Conservation (phyloP, 2,113 vertebrate genomes). For the Pachypanchax playfairii region DNA sequence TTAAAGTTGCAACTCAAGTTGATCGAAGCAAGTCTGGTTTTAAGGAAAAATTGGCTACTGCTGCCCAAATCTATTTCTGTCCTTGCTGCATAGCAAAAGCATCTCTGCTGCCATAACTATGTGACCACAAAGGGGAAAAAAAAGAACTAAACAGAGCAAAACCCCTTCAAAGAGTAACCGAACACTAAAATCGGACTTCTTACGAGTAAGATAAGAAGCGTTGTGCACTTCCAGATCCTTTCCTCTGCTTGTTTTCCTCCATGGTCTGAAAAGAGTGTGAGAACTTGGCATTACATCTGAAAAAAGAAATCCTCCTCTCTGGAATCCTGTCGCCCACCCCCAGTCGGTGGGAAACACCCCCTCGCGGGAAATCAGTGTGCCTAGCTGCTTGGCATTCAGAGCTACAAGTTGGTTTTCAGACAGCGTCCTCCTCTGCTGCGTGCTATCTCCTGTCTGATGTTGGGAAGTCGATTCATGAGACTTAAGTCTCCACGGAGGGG, state of each 20-base stretch:
- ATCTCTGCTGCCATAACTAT: slow-evolving; percentile 37
- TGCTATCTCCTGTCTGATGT: slow-evolving; percentile 43
- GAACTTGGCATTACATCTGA: slow-evolving; percentile 71
- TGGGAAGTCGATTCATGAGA: slow-evolving; percentile 35
- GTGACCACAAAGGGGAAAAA: slow-evolving; percentile 24
- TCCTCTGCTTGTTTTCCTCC: slow-evolving; percentile 69
- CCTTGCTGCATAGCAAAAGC: slow-evolving; percentile 60
- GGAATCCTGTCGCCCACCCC: slow-evolving; percentile 33
- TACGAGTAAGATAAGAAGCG: slow-evolving; percentile 58
- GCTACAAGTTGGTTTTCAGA: slow-evolving; percentile 6
- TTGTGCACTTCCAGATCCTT: slow-evolving; percentile 46
- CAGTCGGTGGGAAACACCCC: slow-evolving; percentile 59
- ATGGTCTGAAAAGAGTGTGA: slow-evolving; percentile 69
- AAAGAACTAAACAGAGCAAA: slow-evolving; percentile 7
- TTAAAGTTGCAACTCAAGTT: slow-evolving; percentile 2
- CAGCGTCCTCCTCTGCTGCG: slow-evolving; percentile 16
- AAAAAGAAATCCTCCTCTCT: slow-evolving; percentile 51
- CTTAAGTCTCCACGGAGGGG: slow-evolving; percentile 44
- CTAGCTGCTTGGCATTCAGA: slow-evolving; percentile 45
- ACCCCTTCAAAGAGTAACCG: not conserved
- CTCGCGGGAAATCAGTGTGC: slow-evolving; percentile 42
- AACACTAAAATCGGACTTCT: slow-evolving; percentile 39
- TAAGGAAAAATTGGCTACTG: slow-evolving; percentile 18
- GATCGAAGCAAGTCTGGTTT: slow-evolving; percentile 46
- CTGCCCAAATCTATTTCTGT: slow-evolving; percentile 63